phyloP scores from a whole-genome alignment of 53 echinoderm and acorn worm species.

The Crossaster papposus region DNA sequence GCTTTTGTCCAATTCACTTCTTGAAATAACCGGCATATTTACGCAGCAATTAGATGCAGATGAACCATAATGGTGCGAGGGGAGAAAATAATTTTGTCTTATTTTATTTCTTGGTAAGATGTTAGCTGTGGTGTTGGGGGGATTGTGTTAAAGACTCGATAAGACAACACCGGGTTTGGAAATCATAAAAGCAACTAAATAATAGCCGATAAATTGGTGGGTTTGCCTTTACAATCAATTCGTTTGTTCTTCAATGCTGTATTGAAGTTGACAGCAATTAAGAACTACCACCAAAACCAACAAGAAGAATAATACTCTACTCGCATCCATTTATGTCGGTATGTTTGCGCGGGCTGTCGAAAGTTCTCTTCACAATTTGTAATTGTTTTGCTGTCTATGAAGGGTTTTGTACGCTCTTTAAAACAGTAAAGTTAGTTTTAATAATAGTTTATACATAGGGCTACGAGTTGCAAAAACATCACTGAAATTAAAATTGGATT shows the following conservation, averaged over 20 bases:
- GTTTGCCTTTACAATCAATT: neutral
- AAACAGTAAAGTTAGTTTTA: neutral
- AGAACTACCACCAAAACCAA: neutral
- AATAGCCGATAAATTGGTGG: neutral
- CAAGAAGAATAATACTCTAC: neutral
- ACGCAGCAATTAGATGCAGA: conserved; percentile 1
- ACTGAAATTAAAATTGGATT: neutral
- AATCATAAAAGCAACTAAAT: neutral
- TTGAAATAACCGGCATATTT: neutral
- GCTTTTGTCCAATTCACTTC: neutral
- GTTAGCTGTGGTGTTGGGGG: neutral
- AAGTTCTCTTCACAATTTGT: neutral
- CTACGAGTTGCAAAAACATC: neutral
- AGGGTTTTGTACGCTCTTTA: neutral
- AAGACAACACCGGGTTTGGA: neutral
- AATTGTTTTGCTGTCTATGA: neutral
- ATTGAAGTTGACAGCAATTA: neutral
- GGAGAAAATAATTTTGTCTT: neutral
- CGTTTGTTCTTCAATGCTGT: neutral
- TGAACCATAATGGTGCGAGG: neutral
- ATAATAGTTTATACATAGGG: neutral
- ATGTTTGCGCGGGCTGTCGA: neutral
- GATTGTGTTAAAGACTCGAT: neutral
- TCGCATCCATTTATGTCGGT: neutral
- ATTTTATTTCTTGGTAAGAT: neutral